Evolutionary conservation across 2,797 vertebrate genomes (phyloP).

Genomic region (Australoheros facetus): DNA sequence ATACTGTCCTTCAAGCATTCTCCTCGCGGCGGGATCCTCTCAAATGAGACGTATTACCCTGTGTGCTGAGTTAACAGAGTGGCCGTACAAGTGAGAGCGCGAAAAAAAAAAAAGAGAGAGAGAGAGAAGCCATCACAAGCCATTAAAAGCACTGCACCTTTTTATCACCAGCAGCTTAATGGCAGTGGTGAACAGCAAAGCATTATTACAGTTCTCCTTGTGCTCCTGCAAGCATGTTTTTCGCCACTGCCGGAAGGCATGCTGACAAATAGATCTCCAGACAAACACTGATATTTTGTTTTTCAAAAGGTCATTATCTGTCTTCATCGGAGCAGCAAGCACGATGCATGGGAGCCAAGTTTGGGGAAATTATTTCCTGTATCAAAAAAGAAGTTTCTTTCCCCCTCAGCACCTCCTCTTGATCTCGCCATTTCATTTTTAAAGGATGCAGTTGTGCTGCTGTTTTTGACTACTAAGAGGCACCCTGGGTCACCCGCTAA

Average conservation of each 20-base stretch:
- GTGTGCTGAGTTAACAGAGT: constrained; percentile 75
- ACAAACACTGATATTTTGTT: constrained; percentile 61
- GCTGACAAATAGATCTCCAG: constrained; percentile 60
- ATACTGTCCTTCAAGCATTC: constrained; percentile 73
- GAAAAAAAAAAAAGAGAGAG: neutral
- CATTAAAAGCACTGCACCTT: constrained; percentile 76
- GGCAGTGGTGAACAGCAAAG: constrained; percentile 69
- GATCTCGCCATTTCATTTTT: constrained; percentile 31
- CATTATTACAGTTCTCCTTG: constrained; percentile 60
- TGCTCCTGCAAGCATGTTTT: constrained; percentile 41
- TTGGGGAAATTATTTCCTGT: constrained; percentile 22
- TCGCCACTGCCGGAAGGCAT: constrained; percentile 36
- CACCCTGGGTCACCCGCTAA: constrained; percentile 58
- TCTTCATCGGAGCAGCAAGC: constrained; percentile 50
- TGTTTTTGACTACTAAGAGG: constrained; percentile 60
- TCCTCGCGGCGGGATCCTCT: constrained; percentile 69
- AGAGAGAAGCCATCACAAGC: constrained; percentile 48
- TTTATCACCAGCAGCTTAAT: constrained; percentile 73
- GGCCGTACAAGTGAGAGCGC: constrained; percentile 52
- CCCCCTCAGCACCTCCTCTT: neutral
- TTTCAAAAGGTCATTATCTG: constrained; percentile 71
- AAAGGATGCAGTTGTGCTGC: constrained; percentile 32
- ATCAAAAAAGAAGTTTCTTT: constrained; percentile 11
- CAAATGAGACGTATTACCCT: constrained; percentile 72
- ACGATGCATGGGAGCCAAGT: constrained; percentile 30